Base-by-base conservation (phyloP, 2,797 vertebrate genomes). In the Gymnopithys bicolor region DNA sequence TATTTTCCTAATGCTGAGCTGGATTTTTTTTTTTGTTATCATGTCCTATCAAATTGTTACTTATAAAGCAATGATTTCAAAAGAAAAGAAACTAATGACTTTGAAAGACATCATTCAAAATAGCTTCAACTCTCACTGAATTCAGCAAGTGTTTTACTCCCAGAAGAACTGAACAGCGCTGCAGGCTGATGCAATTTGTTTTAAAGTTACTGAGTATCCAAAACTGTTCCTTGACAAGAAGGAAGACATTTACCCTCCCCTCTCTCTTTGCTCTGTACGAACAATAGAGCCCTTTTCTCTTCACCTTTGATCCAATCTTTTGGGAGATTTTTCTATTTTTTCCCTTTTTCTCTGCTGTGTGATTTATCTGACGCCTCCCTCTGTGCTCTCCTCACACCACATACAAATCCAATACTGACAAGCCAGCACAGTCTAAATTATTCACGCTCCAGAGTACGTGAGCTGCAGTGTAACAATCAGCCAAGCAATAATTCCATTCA, bases 391-490 rank as follows among this genome's bases (percentile, higher is more conserved):
- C 73, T 90, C 87, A 63, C 82, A 90, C 60, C 71, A 92, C 92
- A 94, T 85, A 90, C 68, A 96, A 97, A 95, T 96, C 74, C 93
- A 95, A 94, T 88, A 93, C 56, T 94, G 90, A 94, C 87, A 96
- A 96, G 77, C 59, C 43, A 53, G 85, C 90, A 86, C 27, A 51
- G 86, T 82, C 92, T 95, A 95, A 97, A 97, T 96, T 95, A 97
- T 96, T 96, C 94, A 86, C 45, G 11, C 76, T 76, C 96, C 91
- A 84, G 87, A 87, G 81, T 94, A 95, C 39, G 51, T 93, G 91
- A 94, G 76, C 56, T 87, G 81, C 92, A 93, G 74, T 3, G 68
- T 58, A 95, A 92, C 76, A 84, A 78, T 51, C 73, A 87, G 68
- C 45, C 11, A 0, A 88, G 67, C 74, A 95, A 97, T 97, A 96